Conservation (phyloP, 53 echinoderm and acorn worm species). For the Echinometra lucunter region DNA sequence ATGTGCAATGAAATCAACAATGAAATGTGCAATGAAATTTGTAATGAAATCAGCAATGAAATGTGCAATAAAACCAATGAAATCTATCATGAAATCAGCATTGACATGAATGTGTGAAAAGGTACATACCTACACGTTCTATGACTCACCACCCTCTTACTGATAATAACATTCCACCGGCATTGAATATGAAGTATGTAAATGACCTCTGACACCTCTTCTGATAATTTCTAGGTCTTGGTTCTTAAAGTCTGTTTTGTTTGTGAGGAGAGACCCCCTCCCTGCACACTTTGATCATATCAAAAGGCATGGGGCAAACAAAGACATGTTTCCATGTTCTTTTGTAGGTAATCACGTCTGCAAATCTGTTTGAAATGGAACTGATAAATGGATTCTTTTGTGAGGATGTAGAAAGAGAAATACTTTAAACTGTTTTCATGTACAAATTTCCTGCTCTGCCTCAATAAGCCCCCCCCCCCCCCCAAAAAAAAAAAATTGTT, state of each 20-base stretch:
- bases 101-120: slow-evolving; percentile 43
- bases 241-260: neutral
- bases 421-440: neutral
- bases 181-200: slow-evolving; percentile 9
- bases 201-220: slow-evolving; percentile 1
- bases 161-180: slow-evolving; percentile 18
- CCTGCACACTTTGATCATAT: neutral
- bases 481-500: no score
- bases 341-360: neutral
- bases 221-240: neutral
- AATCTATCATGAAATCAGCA: slow-evolving; percentile 9
- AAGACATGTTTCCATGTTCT: neutral
- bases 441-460: no score
- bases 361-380: neutral
- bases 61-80: no score
- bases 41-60: neutral
- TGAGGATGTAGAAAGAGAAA: neutral
- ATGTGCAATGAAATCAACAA: slow-evolving; percentile 5
- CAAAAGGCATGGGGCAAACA: neutral
- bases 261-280: neutral
- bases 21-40: neutral
- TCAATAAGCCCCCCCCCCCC: no score
- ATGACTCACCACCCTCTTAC: neutral
- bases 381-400: neutral
- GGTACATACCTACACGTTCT: neutral